Conservation (phyloP, 2,113 vertebrate genomes). For the Pongo abelii region DNA sequence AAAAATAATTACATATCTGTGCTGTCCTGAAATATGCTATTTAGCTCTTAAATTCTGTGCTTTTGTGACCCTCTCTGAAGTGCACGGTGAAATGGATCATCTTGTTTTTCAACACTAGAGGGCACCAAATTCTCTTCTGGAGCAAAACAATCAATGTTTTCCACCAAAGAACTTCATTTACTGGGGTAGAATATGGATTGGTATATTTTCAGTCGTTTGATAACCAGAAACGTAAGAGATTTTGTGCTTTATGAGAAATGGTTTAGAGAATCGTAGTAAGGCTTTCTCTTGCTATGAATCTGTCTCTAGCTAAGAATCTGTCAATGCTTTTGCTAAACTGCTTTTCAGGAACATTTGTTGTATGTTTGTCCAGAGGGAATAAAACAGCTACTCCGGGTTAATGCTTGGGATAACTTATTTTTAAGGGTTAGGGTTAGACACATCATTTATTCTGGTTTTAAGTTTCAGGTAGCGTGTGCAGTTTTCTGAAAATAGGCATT, state of each 20-base stretch:
- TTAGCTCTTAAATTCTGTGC: neutral
- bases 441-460: neutral
- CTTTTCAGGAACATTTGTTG: neutral
- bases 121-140: conserved; percentile 73
- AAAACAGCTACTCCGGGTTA: neutral
- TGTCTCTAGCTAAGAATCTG: neutral
- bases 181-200: neutral
- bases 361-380: neutral
- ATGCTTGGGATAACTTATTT: neutral
- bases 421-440: neutral
- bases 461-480: neutral
- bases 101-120: conserved; percentile 76
- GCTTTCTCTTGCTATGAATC: neutral
- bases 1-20: neutral
- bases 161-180: neutral
- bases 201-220: neutral
- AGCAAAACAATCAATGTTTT: conserved; percentile 32
- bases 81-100: neutral
- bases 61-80: neutral
- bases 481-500: neutral
- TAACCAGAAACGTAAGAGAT: conserved; percentile 13
- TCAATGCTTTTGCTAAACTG: neutral
- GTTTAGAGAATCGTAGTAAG: neutral
- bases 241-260: conserved; percentile 33
- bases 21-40: neutral